A percentile compares a stretch with the other conserved stretches of the same genome.
Conservation (phyloP, 2,888 invertebrate genomes). For the Empis livida region DNA sequence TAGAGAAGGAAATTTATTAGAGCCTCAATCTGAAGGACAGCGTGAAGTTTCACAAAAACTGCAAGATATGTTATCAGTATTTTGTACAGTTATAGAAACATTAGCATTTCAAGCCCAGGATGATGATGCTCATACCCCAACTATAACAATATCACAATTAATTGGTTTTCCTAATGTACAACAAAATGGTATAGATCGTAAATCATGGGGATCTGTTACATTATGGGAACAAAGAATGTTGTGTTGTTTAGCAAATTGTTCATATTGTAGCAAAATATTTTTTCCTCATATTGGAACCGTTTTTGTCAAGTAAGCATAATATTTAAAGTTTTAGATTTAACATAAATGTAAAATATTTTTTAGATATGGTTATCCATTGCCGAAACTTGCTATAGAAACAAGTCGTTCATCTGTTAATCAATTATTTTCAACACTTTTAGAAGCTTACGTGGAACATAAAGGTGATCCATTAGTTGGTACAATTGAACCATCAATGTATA, state of each 20-base stretch:
- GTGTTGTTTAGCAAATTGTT: slow-evolving; percentile 79
- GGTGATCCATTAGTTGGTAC: slow-evolving; percentile 91
- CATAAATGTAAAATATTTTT: too few relatives aligned
- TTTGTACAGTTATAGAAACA: slow-evolving; percentile 55
- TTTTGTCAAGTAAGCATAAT: slow-evolving; percentile 36
- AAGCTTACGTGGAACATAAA: slow-evolving; percentile 78
- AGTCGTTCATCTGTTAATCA: slow-evolving; percentile 47
- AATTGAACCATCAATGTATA: slow-evolving; percentile 92
- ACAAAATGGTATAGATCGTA: slow-evolving; percentile 17
- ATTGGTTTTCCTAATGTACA: slow-evolving; percentile 45
- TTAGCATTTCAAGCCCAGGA: slow-evolving; percentile 59
- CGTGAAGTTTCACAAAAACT: slow-evolving; percentile 34
- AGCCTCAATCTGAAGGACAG: slow-evolving; percentile 34
- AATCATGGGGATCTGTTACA: slow-evolving; percentile 27
- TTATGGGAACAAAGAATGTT: slow-evolving; percentile 71
- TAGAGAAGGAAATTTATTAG: slow-evolving; percentile 37
- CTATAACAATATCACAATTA: slow-evolving; percentile 50
- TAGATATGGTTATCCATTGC: slow-evolving; percentile 60
- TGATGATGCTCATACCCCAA: slow-evolving; percentile 39
- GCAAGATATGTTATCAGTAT: slow-evolving; percentile 49
- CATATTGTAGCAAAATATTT: slow-evolving; percentile 63
- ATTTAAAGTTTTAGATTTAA: not conserved
- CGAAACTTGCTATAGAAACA: slow-evolving; percentile 54
- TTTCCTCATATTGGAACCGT: slow-evolving; percentile 56
- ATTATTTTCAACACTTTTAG: slow-evolving; percentile 43